Conservation (phyloP, 2,888 invertebrate genomes). For the Neocrepidodera transversa region DNA sequence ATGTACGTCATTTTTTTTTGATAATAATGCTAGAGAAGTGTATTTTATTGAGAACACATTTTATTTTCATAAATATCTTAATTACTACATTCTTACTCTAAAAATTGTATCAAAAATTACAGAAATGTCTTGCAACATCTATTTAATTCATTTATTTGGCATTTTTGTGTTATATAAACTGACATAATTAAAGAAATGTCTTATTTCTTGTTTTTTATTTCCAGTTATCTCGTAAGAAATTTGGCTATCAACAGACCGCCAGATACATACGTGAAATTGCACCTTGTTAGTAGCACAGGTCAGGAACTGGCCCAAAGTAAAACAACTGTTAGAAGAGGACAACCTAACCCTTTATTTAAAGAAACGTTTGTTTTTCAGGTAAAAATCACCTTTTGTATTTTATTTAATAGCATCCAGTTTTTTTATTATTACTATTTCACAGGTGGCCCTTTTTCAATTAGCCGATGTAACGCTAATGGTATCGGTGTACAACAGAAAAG, state of each 20-base stretch:
- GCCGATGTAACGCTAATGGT: conserved; percentile 95
- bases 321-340: conserved; percentile 89
- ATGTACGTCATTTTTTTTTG: no score
- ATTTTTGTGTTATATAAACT: no score
- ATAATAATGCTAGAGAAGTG: no score
- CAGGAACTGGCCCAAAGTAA: conserved; percentile 93
- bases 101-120: no score
- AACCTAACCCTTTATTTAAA: conserved; percentile 95
- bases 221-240: conserved; percentile 66
- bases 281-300: conserved; percentile 89
- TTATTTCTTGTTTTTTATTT: conserved; percentile 16
- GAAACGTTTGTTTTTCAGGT: conserved; percentile 97
- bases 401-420: no score
- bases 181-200: no score
- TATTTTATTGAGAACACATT: no score
- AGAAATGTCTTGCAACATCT: no score
- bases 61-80: no score
- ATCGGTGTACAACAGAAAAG: conserved; percentile 89
- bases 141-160: no score
- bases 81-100: no score
- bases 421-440: conserved; percentile 41
- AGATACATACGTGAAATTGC: conserved; percentile 93
- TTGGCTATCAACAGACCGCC: conserved; percentile 81
- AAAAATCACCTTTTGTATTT: no score
- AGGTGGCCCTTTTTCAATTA: conserved; percentile 94